phyloP scores from a whole-genome alignment of 2,113 vertebrate genomes.

The Mormyrus iriodes region DNA sequence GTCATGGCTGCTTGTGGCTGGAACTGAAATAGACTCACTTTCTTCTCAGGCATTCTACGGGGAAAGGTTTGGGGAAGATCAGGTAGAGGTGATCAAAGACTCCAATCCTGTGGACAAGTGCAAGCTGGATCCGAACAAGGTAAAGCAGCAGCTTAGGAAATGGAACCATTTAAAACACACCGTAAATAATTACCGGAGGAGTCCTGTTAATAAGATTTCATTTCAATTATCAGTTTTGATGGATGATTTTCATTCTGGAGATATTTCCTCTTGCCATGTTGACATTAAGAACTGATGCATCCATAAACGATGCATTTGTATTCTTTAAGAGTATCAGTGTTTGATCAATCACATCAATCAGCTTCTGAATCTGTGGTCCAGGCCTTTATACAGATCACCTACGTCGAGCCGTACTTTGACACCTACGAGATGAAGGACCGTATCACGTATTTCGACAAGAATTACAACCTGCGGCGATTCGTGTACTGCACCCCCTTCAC shows the following conservation, averaged over 20 bases:
- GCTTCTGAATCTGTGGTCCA: slow-evolving; percentile 36
- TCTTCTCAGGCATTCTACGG: slow-evolving; percentile 87
- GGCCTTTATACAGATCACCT: slow-evolving; percentile 97
- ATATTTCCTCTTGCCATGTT: background rate
- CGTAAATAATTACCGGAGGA: background rate
- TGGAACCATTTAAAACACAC: background rate
- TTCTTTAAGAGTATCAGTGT: background rate
- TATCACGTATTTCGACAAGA: slow-evolving; percentile 98
- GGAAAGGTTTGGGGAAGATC: slow-evolving; percentile 91
- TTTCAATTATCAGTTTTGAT: background rate
- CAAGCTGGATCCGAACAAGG: slow-evolving; percentile 96
- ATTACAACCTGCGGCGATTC: slow-evolving; percentile 93
- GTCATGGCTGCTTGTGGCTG: background rate
- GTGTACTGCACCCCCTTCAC: slow-evolving; percentile 99
- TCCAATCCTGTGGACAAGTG: slow-evolving; percentile 98
- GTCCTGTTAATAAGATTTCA: background rate
- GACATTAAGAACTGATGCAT: background rate
- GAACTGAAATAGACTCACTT: background rate
- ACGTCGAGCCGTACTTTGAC: slow-evolving; percentile 95
- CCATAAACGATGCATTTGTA: background rate
- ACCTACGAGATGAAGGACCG: slow-evolving; percentile 98
- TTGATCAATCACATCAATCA: background rate
- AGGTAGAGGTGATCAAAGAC: slow-evolving; percentile 95
- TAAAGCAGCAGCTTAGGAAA: slow-evolving; percentile 32
- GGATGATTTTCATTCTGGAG: background rate